These are phyloP conservation scores for Ferdinandea cuprea DNA, from an alignment of 2,888 invertebrate species.

Conservation along the genomic window DNA sequence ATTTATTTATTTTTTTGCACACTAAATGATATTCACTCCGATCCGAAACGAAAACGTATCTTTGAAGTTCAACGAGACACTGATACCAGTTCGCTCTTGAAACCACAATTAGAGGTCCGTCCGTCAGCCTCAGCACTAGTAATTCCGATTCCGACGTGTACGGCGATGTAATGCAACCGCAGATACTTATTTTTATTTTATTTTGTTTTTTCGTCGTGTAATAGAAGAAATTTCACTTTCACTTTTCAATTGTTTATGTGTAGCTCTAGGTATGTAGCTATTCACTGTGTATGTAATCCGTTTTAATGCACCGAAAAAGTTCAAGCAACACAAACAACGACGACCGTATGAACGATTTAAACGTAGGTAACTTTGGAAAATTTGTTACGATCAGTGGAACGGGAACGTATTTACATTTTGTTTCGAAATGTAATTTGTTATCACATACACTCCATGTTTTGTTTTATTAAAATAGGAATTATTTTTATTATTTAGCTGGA, in stretches of 20 bases:
- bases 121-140: too few relatives aligned
- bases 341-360: slow-evolving; percentile 35
- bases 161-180: slow-evolving; percentile 52
- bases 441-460: slow-evolving; percentile 46
- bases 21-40: slow-evolving; percentile 39
- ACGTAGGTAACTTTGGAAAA: slow-evolving; percentile 37
- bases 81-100: slow-evolving; percentile 69
- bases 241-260: slow-evolving; percentile 71
- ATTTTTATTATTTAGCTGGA: background rate
- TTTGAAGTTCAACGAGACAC: slow-evolving; percentile 70
- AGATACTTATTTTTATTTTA: slow-evolving; percentile 7
- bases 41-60: slow-evolving; percentile 56
- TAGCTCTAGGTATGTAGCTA: slow-evolving; percentile 17
- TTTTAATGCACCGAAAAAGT: slow-evolving; percentile 34
- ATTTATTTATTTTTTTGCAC: slow-evolving; percentile 33
- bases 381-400: slow-evolving; percentile 54
- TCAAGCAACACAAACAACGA: slow-evolving; percentile 11
- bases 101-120: slow-evolving; percentile 58
- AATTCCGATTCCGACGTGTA: slow-evolving; percentile 39
- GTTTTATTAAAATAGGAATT: too few relatives aligned
- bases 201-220: slow-evolving; percentile 43
- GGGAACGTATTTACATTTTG: slow-evolving; percentile 70
- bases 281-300: slow-evolving; percentile 57
- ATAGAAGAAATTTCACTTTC: slow-evolving; percentile 74
- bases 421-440: slow-evolving; percentile 48